Percentiles rank a stretch among this genome's conserved stretches.
These are phyloP conservation scores for Diogma glabrata DNA, from an alignment of 2,888 invertebrate genomes.

Conservation along the genomic window DNA sequence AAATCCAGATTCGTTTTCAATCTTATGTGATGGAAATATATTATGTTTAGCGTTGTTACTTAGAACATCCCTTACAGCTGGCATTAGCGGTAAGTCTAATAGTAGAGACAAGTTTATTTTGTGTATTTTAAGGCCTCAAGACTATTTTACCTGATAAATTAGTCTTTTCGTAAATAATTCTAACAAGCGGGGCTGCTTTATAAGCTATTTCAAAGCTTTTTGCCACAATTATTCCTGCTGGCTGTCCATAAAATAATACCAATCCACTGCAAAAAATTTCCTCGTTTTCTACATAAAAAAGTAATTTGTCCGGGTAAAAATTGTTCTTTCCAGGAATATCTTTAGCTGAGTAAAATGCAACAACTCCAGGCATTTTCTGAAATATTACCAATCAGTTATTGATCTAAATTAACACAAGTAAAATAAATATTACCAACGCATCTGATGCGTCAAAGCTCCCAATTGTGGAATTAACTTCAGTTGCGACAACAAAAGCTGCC, in stretches of 20 bases:
- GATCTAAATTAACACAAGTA: too few species aligned
- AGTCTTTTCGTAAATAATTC: constrained; percentile 34
- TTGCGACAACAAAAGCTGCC: constrained; percentile 55
- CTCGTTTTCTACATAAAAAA: constrained; percentile 36
- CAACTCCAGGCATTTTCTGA: constrained; percentile 52
- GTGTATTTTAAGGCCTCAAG: too few species aligned
- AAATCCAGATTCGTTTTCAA: constrained; percentile 12
- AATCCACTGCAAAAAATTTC: constrained; percentile 17
- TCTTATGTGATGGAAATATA: too few species aligned
- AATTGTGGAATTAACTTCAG: constrained; percentile 46
- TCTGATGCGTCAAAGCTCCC: constrained; percentile 48
- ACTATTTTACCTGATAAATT: not conserved
- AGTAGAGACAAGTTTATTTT: too few species aligned
- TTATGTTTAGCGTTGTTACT: constrained; percentile 21
- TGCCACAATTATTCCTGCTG: constrained; percentile 50
- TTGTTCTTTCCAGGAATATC: constrained; percentile 53
- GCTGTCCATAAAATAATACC: constrained; percentile 11
- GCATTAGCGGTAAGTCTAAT: constrained; percentile 21
- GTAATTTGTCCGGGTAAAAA: constrained; percentile 43
- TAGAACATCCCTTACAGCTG: constrained; percentile 37
- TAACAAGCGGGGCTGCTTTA: constrained; percentile 43
- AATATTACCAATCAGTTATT: too few species aligned
- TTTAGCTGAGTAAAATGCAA: constrained; percentile 46
- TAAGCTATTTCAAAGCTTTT: constrained; percentile 42
- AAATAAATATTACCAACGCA: constrained; percentile 52